Evolutionary conservation across 1,140 invertebrate genomes (phyloP).

Genomic region (Proales similis): DNA sequence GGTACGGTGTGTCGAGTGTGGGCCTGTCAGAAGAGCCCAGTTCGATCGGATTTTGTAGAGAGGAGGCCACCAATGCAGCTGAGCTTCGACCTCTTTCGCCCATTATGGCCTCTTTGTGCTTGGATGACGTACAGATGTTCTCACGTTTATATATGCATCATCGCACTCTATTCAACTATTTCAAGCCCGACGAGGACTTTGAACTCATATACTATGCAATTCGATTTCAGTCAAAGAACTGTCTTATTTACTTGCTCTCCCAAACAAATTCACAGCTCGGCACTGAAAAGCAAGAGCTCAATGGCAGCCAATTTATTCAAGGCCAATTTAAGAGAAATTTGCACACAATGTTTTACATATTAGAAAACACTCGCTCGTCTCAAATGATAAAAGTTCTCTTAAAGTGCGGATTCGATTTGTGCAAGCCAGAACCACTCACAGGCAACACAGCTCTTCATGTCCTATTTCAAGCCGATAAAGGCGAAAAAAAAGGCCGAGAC

Average conservation of each 20-base stretch:
- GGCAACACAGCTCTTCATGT: constrained; percentile 24
- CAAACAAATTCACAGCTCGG: neutral
- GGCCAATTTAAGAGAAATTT: constrained; percentile 7
- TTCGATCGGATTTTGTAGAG: neutral
- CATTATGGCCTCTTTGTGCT: constrained; percentile 21
- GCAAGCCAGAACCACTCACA: neutral
- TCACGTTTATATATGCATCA: constrained; percentile 23
- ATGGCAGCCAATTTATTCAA: neutral
- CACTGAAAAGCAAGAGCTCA: neutral
- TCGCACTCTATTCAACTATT: constrained; percentile 15
- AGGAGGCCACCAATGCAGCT: neutral
- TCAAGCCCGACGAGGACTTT: constrained; percentile 32
- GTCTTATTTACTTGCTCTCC: constrained; percentile 11
- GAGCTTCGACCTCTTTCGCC: constrained; percentile 5
- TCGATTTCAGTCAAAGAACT: constrained; percentile 29
- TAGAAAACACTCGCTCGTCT: constrained; percentile 33
- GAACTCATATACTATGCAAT: constrained; percentile 35
- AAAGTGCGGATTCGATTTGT: constrained; percentile 30
- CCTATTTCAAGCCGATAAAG: constrained; percentile 3
- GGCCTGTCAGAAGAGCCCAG: neutral
- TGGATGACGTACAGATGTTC: constrained; percentile 26
- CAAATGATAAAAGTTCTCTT: constrained; percentile 34
- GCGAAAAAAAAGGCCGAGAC: neutral
- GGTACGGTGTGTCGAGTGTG: neutral
- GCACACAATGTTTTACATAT: constrained; percentile 36